Evolutionary conservation across 2,113 vertebrate species (phyloP).

Genomic region (Sinosuthora webbiana): DNA sequence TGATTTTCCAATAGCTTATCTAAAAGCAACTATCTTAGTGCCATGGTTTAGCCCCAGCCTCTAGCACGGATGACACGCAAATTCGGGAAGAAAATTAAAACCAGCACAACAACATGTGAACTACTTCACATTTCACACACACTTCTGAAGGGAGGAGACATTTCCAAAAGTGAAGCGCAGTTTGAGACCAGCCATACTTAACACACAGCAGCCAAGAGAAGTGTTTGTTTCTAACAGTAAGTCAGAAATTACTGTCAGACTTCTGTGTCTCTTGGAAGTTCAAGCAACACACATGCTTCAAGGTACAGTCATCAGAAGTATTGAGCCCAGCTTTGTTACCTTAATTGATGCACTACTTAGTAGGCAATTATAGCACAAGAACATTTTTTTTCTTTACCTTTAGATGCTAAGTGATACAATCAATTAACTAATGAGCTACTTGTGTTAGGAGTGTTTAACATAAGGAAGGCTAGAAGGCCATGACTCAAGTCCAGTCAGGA

Average conservation of each 20-base stretch:
- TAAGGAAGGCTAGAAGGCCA: background rate
- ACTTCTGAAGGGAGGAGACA: background rate
- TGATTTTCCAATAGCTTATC: background rate
- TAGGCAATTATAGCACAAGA: fast-evolving
- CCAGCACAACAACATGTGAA: background rate
- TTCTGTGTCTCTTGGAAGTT: background rate
- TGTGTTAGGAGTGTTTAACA: background rate
- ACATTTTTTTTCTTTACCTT: background rate
- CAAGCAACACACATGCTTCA: background rate
- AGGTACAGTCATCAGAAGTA: background rate
- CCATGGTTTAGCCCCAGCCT: background rate
- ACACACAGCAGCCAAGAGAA: background rate
- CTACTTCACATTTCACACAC: background rate
- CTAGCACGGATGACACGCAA: constrained; percentile 21
- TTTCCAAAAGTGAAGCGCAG: background rate
- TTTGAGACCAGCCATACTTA: background rate
- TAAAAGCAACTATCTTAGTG: background rate
- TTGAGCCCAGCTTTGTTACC: background rate
- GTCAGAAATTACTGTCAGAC: background rate
- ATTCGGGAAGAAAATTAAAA: constrained; percentile 27
- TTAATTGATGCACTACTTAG: background rate
- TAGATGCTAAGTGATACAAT: background rate
- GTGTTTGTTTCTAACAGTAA: background rate
- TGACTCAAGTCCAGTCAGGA: background rate
- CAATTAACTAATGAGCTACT: background rate